Evolutionary conservation across 2,888 invertebrate species (phyloP), one percentile per base, ranked within the genome.

Genomic region (Heteromurus nitidus): DNA sequence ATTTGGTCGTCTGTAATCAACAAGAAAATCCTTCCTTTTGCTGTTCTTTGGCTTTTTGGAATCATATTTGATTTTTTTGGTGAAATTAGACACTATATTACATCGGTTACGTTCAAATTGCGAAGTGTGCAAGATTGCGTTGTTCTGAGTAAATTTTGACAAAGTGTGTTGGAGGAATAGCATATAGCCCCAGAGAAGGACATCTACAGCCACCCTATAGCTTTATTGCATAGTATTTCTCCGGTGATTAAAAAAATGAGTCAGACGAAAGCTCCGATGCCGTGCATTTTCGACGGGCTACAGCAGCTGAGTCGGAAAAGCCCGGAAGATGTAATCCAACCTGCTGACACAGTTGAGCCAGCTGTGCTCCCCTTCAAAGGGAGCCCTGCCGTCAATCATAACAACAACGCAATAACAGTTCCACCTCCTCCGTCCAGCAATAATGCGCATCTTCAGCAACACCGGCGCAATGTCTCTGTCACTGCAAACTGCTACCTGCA

Each of bases 401-500:
- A 80, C 36, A 80, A 80, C 53, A 80, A 80, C 47, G 42, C 80
- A 0, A 80, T 80, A 5, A 80, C 55, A 30, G 36, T 67, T n/a
- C 55, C 62, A 9, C 0, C 44, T 7, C 20, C 64, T 26, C 67
- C 62, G 9, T 0, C 31, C 16, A 16, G 47, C 7, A 24, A 60
- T 9, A 62, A 62, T 31, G 9, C n/a, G 11, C 22, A 20, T 69
- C 31, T 30, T 36, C 68, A 36, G 1, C 79, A 79, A 24, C 80
- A 80, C 28, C 72, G 68, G 13, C 80, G 73, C 64, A 80, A 67
- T 80, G 73, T 80, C 58, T 80, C 80, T 20, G 65, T 80, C 58
- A 80, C 80, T 60, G 80, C 80, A 73, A 73, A 67, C 50, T 80
- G 80, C 67, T 80, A 80, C 67, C 26, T 80, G 67, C 80, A 80